A percentile compares a stretch with the other conserved stretches of the same genome.
phyloP scores from a whole-genome alignment of 1,140 invertebrate species.

The Periplaneta americana region DNA sequence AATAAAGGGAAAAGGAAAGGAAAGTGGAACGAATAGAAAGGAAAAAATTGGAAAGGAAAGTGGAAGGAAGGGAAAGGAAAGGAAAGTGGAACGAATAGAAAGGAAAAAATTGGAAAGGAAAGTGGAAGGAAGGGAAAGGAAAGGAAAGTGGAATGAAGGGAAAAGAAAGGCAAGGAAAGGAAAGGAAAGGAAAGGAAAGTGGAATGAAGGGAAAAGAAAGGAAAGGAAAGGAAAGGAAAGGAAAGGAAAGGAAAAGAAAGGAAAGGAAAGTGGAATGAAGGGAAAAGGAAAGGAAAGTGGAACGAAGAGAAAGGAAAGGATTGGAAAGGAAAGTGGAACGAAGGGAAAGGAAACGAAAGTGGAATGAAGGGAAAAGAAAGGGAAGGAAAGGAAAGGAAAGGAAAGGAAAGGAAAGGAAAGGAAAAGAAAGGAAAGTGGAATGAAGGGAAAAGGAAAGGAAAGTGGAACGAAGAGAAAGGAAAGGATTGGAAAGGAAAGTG shows the following conservation, averaged over 20 bases:
- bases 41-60: too few species aligned
- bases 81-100: not conserved
- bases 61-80: not conserved
- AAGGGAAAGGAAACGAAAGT: too few species aligned
- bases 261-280: too few species aligned
- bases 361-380: not conserved
- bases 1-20: not conserved
- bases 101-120: not conserved
- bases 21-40: too few species aligned
- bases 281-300: not conserved
- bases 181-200: not conserved
- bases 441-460: not conserved
- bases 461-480: not conserved
- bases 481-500: not conserved
- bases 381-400: not conserved
- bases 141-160: not conserved
- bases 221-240: not conserved
- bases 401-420: not conserved
- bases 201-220: not conserved
- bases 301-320: not conserved
- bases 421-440: not conserved
- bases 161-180: not conserved
- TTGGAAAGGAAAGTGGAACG: not conserved
- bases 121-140: not conserved
- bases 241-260: not conserved